Evolutionary conservation across 1,140 invertebrate genomes (phyloP).

Genomic region (Notospermus geniculatus): DNA sequence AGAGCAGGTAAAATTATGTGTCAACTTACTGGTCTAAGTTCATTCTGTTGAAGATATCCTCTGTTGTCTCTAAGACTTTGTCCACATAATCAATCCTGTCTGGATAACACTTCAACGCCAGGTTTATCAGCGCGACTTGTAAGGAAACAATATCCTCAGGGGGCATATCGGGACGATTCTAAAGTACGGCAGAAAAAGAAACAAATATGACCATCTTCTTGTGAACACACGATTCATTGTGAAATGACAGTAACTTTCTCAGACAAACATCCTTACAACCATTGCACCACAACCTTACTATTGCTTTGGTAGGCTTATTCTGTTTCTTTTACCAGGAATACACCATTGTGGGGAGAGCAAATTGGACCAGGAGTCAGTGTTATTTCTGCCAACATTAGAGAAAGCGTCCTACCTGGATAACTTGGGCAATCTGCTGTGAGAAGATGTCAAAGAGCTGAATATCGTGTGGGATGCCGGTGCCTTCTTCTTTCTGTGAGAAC

Average conservation of each 20-base stretch:
- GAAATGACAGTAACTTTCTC: too few species aligned
- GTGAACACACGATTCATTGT: background rate
- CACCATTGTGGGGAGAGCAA: too few species aligned
- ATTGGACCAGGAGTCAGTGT: too few species aligned
- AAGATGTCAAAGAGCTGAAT: conserved; percentile 97
- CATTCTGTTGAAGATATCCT: conserved; percentile 76
- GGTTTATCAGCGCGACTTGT: conserved; percentile 90
- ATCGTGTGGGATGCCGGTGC: conserved; percentile 76
- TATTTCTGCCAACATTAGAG: too few species aligned
- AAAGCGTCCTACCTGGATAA: conserved; percentile 73
- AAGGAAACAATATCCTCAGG: conserved; percentile 94
- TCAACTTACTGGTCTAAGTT: conserved; percentile 70
- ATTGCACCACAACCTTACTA: too few species aligned
- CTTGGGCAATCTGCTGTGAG: conserved; percentile 93
- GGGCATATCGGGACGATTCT: conserved; percentile 89
- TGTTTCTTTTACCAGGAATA: too few species aligned
- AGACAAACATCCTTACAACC: too few species aligned
- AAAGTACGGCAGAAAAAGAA: conserved; percentile 11
- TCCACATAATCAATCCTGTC: conserved; percentile 93
- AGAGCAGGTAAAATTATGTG: too few species aligned
- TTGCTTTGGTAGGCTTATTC: too few species aligned
- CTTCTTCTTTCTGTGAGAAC: conserved; percentile 62
- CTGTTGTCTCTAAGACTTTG: conserved; percentile 87
- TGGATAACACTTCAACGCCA: conserved; percentile 95
- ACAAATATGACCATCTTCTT: too few species aligned